A percentile compares a stretch with the other conserved stretches of the same genome.
These are phyloP conservation scores for Syngnathus scovelli DNA, from an alignment of 2,113 vertebrate genomes.

Conservation along the genomic window DNA sequence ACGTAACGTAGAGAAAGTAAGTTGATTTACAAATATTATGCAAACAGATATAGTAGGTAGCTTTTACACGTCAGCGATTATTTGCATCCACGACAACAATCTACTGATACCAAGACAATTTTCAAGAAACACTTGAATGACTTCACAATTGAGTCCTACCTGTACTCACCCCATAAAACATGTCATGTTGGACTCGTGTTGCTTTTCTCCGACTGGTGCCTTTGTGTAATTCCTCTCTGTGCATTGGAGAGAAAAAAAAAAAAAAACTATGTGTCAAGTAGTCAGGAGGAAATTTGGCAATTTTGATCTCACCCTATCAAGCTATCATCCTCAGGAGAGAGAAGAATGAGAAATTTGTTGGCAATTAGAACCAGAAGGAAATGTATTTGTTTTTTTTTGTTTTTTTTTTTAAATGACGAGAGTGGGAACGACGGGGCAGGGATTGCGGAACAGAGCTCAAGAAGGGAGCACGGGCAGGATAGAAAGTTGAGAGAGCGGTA, in stretches of 20 bases:
- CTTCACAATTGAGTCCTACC: slow-evolving; percentile 38
- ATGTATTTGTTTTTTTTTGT: background rate
- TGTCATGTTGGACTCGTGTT: slow-evolving; percentile 27
- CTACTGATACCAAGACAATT: slow-evolving; percentile 61
- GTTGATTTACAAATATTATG: slow-evolving; percentile 65
- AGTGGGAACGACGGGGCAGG: no score
- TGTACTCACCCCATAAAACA: slow-evolving; percentile 33
- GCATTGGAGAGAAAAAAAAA: slow-evolving; percentile 24
- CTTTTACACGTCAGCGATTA: slow-evolving; percentile 63
- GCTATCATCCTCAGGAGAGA: slow-evolving; percentile 33
- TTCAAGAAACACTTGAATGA: slow-evolving; percentile 61
- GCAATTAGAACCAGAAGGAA: slow-evolving; percentile 61
- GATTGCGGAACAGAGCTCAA: no score
- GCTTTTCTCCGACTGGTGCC: slow-evolving; percentile 12
- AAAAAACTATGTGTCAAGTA: slow-evolving; percentile 55
- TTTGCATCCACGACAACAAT: slow-evolving; percentile 68
- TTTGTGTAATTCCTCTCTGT: slow-evolving; percentile 12
- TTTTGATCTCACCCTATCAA: slow-evolving; percentile 43
- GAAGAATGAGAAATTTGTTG: slow-evolving; percentile 54
- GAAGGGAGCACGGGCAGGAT: no score
- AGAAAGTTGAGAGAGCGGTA: no score
- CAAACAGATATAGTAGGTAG: slow-evolving; percentile 70
- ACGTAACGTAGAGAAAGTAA: slow-evolving; percentile 62
- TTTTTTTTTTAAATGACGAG: slow-evolving; percentile 50
- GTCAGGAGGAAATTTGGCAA: slow-evolving; percentile 66